Percentiles rank a stretch among this genome's conserved stretches.
Evolutionary conservation across 2,888 invertebrate species (phyloP).

Genomic region (Heliconius charithonia): DNA sequence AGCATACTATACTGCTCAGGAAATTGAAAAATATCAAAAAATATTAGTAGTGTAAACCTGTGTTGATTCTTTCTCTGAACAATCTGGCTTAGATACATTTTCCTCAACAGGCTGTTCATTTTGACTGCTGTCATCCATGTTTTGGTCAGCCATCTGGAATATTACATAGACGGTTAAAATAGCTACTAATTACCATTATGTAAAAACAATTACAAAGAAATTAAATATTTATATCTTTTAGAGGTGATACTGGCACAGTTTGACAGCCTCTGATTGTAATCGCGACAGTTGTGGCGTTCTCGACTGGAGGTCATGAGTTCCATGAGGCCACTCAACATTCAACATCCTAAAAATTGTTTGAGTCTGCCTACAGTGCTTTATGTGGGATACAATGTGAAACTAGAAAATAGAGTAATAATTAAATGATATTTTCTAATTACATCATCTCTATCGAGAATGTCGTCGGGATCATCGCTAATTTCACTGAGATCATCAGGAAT

Average conservation of each 20-base stretch:
- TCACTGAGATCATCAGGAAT: slow-evolving; percentile 91
- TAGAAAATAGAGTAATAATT: not conserved
- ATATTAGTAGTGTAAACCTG: slow-evolving; percentile 58
- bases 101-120: slow-evolving; percentile 65
- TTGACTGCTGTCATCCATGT: slow-evolving; percentile 74
- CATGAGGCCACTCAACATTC: not conserved
- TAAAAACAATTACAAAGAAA: no score
- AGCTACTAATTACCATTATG: not conserved
- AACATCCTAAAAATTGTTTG: not conserved
- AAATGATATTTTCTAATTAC: slow-evolving; percentile 55
- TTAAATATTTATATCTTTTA: no score
- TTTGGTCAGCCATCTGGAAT: slow-evolving; percentile 74
- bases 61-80: slow-evolving; percentile 73
- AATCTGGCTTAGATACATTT: slow-evolving; percentile 62
- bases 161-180: slow-evolving; percentile 15
- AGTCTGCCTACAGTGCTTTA: no score
- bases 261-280: not conserved
- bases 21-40: not conserved
- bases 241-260: no score
- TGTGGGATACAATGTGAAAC: not conserved
- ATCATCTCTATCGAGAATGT: slow-evolving; percentile 92
- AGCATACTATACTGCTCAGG: not conserved
- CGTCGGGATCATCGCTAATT: slow-evolving; percentile 95
- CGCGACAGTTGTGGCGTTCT: not conserved
- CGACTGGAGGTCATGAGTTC: not conserved